Evolutionary conservation across 30 jellyfish, hydroid and myxozoan species (phyloP).

Genomic region (Aurelia aurita complex sp. Pacific): DNA sequence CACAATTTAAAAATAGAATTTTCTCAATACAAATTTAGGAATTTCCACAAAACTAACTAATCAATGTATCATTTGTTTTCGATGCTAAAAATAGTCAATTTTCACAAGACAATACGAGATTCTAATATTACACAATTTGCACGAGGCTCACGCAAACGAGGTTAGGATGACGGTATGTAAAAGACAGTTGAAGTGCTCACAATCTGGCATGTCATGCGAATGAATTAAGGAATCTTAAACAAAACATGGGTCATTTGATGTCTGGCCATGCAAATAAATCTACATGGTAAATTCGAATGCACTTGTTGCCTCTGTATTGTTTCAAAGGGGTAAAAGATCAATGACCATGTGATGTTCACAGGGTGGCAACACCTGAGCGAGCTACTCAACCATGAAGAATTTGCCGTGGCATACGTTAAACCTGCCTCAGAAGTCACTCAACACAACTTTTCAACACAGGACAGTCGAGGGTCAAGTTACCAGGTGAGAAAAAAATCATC

Average conservation of each 20-base stretch:
- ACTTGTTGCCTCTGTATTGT: background rate
- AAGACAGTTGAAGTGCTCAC: background rate
- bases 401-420: slow-evolving; percentile 23
- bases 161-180: too few species aligned
- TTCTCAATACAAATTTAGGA: too few species aligned
- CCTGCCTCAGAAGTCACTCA: slow-evolving; percentile 25
- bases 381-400: slow-evolving; percentile 59
- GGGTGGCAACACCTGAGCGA: slow-evolving; percentile 56
- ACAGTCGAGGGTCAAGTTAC: slow-evolving; percentile 50
- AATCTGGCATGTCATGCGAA: background rate
- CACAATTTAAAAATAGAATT: too few species aligned
- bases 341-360: slow-evolving; percentile 25
- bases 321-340: slow-evolving; percentile 22
- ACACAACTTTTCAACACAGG: slow-evolving; percentile 31
- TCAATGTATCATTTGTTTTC: too few species aligned
- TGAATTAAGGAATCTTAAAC: background rate
- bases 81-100: too few species aligned
- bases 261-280: background rate
- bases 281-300: background rate
- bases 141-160: too few species aligned
- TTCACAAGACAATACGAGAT: too few species aligned
- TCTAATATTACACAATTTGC: too few species aligned
- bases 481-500: slow-evolving; percentile 18
- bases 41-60: too few species aligned
- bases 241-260: background rate